Conservation (phyloP, 2,888 invertebrate species). For the Drosophila nr. perissopoda region DNA sequence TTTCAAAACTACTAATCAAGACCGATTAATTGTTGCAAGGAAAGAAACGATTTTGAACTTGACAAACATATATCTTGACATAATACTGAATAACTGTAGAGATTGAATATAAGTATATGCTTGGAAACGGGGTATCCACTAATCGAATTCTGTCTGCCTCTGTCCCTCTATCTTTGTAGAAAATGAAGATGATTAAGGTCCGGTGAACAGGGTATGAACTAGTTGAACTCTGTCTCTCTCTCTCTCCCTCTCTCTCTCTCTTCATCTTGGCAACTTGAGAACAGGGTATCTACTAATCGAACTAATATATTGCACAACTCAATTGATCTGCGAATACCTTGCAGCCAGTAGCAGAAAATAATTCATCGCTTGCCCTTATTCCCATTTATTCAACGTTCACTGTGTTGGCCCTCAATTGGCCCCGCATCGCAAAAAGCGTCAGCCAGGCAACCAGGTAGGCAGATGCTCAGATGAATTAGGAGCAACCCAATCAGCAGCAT, state of each 20-base stretch:
- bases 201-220: no score
- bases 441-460: not conserved
- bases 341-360: not conserved
- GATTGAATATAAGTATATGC: not conserved
- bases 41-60: not conserved
- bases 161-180: not conserved
- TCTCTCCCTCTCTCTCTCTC: no score
- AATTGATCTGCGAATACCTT: not conserved
- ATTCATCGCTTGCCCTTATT: not conserved
- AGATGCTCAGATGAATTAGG: not conserved
- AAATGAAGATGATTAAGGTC: no score
- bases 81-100: not conserved
- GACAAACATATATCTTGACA: not conserved
- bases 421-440: conserved; percentile 4
- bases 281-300: not conserved
- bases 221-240: no score
- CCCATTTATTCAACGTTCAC: not conserved
- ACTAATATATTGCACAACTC: not conserved
- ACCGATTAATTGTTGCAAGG: not conserved
- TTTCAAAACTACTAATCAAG: no score
- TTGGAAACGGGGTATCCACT: not conserved
- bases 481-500: conserved; percentile 17
- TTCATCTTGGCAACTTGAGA: not conserved
- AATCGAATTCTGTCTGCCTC: not conserved
- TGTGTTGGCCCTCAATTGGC: conserved; percentile 11